These are phyloP conservation scores for Drosophila nannoptera DNA, from an alignment of 1,140 invertebrate species.

Conservation along the genomic window DNA sequence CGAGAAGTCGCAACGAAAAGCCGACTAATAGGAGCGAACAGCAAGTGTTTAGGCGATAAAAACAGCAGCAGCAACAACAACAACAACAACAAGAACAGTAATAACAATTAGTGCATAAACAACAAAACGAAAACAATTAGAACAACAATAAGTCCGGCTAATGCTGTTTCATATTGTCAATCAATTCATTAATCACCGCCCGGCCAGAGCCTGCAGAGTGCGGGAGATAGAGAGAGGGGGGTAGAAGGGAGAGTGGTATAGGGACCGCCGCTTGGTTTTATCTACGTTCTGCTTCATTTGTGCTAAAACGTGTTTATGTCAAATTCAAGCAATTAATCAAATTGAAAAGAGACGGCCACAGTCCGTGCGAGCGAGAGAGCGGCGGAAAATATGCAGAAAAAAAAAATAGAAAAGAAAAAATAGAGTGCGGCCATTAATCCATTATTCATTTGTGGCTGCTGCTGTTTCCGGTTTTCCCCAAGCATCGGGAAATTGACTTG, in stretches of 20 bases:
- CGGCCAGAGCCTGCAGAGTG: not conserved
- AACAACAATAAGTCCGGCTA: slow-evolving; percentile 35
- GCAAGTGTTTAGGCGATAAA: slow-evolving; percentile 56
- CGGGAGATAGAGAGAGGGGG: not conserved
- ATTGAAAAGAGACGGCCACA: slow-evolving; percentile 31
- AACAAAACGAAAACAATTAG: slow-evolving; percentile 30
- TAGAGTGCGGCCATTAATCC: slow-evolving; percentile 48
- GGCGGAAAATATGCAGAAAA: slow-evolving; percentile 19
- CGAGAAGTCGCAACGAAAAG: not conserved
- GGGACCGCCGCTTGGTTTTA: slow-evolving; percentile 31
- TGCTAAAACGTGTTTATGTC: slow-evolving; percentile 69
- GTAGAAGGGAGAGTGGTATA: not conserved
- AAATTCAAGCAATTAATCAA: slow-evolving; percentile 70
- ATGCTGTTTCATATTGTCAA: slow-evolving; percentile 52
- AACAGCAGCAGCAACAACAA: too few species aligned
- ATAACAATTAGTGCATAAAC: too few species aligned
- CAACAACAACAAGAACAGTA: too few species aligned
- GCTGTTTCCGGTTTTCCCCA: slow-evolving; percentile 45
- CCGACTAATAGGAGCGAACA: slow-evolving; percentile 20
- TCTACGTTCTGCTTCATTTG: slow-evolving; percentile 70
- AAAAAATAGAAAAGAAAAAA: too few species aligned
- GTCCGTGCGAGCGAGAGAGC: not conserved
- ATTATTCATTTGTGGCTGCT: slow-evolving; percentile 43
- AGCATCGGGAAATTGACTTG: slow-evolving; percentile 33
- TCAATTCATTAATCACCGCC: slow-evolving; percentile 66